These are phyloP conservation scores for Conistra vaccinii DNA, from an alignment of 2,888 invertebrate species.

Conservation along the genomic window DNA sequence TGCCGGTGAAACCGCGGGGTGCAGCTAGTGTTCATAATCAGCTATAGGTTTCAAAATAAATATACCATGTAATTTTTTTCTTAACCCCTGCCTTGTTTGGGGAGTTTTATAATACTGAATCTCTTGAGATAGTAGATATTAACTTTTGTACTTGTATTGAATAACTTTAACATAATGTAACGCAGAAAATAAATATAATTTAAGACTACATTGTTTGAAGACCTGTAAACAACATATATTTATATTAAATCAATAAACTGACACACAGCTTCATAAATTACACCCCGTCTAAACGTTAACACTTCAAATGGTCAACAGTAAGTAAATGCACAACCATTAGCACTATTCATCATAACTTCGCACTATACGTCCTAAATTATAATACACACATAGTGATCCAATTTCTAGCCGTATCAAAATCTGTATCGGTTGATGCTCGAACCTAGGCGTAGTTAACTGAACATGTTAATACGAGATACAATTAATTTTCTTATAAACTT, in stretches of 20 bases:
- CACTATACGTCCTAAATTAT: conserved; percentile 5
- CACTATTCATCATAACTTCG: conserved; percentile 22
- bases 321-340: conserved; percentile 21
- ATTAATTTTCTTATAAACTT: too few relatives aligned
- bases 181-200: not conserved
- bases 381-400: conserved; percentile 16
- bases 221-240: not conserved
- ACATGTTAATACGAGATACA: not conserved
- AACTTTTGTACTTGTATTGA: not conserved
- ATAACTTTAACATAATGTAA: not conserved
- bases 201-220: not conserved
- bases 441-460: not conserved
- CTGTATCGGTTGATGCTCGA: not conserved
- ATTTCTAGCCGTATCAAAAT: conserved; percentile 16
- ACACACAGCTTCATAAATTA: conserved; percentile 15
- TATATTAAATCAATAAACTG: not conserved
- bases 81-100: not conserved
- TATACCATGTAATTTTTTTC: not conserved
- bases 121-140: not conserved
- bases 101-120: not conserved
- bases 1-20: too few relatives aligned
- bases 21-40: too few relatives aligned
- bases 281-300: conserved; percentile 17
- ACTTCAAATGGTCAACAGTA: conserved; percentile 23
- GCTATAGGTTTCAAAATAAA: too few relatives aligned